phyloP scores from a whole-genome alignment of 2,888 invertebrate genomes.

The Pristionchus maxplancki region DNA sequence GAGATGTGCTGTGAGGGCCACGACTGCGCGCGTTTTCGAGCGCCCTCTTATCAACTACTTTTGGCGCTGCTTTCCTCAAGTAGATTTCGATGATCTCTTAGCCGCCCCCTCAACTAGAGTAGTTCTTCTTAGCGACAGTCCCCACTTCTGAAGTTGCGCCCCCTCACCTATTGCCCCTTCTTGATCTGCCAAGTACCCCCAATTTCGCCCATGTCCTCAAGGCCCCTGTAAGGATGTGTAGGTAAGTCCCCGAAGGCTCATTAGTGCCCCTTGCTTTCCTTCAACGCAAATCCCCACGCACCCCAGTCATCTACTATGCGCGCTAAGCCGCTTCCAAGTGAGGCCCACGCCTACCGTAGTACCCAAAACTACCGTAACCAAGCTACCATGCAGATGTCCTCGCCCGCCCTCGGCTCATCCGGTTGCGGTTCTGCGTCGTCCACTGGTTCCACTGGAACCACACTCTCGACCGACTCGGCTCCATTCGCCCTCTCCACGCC shows the following conservation, averaged over 20 bases:
- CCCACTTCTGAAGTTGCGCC: conserved; percentile 20
- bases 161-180: not conserved
- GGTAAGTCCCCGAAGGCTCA: not conserved
- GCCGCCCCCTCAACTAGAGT: not conserved
- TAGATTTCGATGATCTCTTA: conserved; percentile 39
- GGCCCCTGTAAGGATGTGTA: not conserved
- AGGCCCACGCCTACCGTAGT: not conserved
- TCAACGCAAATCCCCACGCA: not conserved
- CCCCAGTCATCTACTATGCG: not conserved
- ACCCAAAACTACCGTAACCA: too few species aligned
- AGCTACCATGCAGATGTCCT: conserved; percentile 32
- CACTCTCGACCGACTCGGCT: not conserved
- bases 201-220: not conserved
- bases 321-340: not conserved
- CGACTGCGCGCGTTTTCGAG: conserved; percentile 34
- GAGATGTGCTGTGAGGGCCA: conserved; percentile 14
- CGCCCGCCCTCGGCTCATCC: not conserved
- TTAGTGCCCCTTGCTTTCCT: not conserved
- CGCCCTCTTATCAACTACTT: conserved; percentile 46
- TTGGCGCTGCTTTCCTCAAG: conserved; percentile 41
- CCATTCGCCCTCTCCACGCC: not conserved
- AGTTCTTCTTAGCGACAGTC: conserved; percentile 36
- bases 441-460: not conserved
- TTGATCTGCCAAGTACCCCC: not conserved
- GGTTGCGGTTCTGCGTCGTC: conserved; percentile 18